These are phyloP conservation scores for Spodoptera frugiperda DNA, from an alignment of 1,140 invertebrate species.

Conservation along the genomic window DNA sequence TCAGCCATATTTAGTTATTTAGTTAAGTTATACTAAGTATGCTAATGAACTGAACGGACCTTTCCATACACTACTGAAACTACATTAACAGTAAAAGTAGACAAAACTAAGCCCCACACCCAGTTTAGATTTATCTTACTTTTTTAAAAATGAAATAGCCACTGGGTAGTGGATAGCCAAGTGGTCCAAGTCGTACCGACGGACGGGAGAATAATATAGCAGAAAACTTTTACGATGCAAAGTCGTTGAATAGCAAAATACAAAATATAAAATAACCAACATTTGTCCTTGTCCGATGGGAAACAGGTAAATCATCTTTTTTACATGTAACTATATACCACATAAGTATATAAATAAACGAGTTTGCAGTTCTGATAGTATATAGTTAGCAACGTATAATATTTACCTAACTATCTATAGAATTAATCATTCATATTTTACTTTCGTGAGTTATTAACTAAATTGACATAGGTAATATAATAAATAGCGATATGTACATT, in stretches of 20 bases:
- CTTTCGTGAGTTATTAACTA: no score
- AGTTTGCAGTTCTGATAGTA: no score
- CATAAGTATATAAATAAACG: no score
- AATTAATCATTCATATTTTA: no score
- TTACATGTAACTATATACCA: no score
- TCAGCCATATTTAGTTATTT: background rate
- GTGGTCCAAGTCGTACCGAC: background rate
- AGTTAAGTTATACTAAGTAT: background rate
- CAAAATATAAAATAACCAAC: background rate
- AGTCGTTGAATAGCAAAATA: background rate
- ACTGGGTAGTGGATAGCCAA: background rate
- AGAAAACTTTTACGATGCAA: background rate
- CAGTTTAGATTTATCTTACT: background rate
- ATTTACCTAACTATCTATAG: no score
- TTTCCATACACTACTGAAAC: background rate
- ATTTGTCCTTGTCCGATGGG: background rate
- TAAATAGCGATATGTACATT: no score
- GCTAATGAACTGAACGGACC: background rate
- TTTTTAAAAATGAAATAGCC: background rate
- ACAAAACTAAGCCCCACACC: no score
- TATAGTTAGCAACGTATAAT: no score
- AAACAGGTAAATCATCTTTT: background rate
- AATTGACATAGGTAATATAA: no score
- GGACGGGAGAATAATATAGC: conserved; percentile 1
- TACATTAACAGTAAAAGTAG: no score